Percentiles rank a stretch among this genome's conserved stretches.
Conservation (phyloP, 2,113 vertebrate species). For the Xiphias gladius region DNA sequence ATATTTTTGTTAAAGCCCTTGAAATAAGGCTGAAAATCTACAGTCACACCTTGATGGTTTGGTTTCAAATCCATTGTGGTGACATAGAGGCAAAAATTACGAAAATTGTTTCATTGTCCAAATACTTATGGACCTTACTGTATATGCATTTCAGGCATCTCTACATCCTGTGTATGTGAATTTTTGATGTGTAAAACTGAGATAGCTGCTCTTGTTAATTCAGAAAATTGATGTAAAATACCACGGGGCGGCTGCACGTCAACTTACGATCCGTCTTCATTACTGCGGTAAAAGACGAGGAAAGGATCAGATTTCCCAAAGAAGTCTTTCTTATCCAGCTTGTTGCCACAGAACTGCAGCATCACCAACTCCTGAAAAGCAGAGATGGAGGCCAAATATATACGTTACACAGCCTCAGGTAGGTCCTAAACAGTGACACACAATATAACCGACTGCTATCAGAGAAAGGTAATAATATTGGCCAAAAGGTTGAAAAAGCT, state of each 20-base stretch:
- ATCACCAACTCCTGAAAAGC: conserved; percentile 88
- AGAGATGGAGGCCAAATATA: not conserved
- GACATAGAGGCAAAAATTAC: too few species aligned
- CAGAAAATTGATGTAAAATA: not conserved
- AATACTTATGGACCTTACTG: too few species aligned
- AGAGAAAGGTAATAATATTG: not conserved
- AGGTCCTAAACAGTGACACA: not conserved
- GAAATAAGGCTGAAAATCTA: too few species aligned
- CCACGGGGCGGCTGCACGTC: conserved; percentile 10
- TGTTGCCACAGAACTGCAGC: conserved; percentile 94
- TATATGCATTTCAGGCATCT: conserved; percentile 21
- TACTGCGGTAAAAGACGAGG: conserved; percentile 92
- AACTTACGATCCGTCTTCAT: conserved; percentile 93
- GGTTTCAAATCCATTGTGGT: too few species aligned
- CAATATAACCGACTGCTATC: not conserved
- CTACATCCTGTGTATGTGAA: not conserved
- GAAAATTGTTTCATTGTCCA: too few species aligned
- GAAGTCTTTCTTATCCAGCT: conserved; percentile 94
- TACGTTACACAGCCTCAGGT: not conserved
- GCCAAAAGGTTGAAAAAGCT: not conserved
- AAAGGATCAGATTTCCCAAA: conserved; percentile 95
- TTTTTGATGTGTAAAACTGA: not conserved
- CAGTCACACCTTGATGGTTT: too few species aligned
- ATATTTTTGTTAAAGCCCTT: too few species aligned
- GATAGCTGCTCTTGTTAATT: conserved; percentile 14